phyloP scores from a whole-genome alignment of 2,797 vertebrate species.

The Podarcis siculus region DNA sequence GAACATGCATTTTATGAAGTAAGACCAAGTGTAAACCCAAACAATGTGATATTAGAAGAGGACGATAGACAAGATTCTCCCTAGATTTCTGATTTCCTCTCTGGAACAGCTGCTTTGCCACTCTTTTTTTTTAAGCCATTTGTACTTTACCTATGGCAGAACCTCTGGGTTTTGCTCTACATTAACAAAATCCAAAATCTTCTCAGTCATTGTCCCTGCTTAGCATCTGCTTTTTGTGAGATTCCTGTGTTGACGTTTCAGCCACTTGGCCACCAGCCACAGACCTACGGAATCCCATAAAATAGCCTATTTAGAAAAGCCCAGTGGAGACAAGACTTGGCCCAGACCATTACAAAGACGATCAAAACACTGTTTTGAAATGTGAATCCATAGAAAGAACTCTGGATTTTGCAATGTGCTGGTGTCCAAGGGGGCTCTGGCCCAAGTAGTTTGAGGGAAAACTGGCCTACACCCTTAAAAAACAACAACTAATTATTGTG shows the following conservation, averaged over 20 bases:
- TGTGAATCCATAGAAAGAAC: too few species aligned
- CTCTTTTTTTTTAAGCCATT: neutral
- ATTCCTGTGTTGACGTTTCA: neutral
- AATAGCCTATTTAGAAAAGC: neutral
- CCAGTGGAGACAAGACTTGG: neutral
- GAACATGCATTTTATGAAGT: too few species aligned
- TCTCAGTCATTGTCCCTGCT: neutral
- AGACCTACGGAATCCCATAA: neutral
- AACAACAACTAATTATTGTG: neutral
- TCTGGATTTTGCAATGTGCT: too few species aligned
- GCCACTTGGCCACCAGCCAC: neutral
- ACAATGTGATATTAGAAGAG: too few species aligned
- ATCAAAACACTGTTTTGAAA: neutral
- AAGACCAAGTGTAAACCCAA: too few species aligned
- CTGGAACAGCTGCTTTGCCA: too few species aligned
- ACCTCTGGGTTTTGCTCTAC: neutral
- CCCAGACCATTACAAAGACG: neutral
- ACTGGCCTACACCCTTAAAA: too few species aligned
- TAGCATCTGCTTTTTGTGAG: neutral
- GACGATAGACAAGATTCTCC: too few species aligned
- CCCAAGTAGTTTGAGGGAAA: too few species aligned
- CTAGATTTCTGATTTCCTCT: too few species aligned
- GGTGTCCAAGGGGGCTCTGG: too few species aligned
- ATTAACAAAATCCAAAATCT: neutral
- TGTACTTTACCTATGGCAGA: neutral